phyloP scores from a whole-genome alignment of 2,888 invertebrate species.

The Amphipyra berbera region DNA sequence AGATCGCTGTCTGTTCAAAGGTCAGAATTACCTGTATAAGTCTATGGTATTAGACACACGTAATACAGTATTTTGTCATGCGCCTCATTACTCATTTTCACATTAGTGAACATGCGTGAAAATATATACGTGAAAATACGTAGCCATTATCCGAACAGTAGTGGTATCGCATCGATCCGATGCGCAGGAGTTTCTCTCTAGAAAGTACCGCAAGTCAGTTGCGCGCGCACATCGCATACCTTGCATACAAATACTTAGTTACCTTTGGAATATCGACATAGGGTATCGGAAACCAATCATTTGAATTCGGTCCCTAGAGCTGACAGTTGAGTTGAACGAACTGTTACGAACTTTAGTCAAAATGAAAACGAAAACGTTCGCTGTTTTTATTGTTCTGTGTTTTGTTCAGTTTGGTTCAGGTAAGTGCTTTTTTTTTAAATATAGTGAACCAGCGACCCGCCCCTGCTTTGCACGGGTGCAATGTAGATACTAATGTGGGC shows the following conservation, averaged over 20 bases:
- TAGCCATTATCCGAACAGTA: conserved; percentile 62
- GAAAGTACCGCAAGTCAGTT: conserved; percentile 88
- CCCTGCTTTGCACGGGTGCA: no score
- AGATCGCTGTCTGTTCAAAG: conserved; percentile 35
- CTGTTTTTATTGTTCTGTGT: conserved; percentile 67
- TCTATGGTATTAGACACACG: conserved; percentile 41
- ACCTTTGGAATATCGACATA: conserved; percentile 79
- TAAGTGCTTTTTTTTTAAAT: conserved; percentile 57
- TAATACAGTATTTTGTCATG: conserved; percentile 40
- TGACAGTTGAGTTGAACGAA: conserved; percentile 69
- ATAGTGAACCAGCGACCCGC: no score
- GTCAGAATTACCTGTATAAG: conserved; percentile 37
- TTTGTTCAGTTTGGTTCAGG: conserved; percentile 66
- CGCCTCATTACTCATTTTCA: conserved; percentile 43
- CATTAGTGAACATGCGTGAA: conserved; percentile 60
- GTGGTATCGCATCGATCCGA: conserved; percentile 71
- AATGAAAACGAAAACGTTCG: conserved; percentile 76
- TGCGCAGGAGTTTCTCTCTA: conserved; percentile 88
- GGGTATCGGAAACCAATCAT: conserved; percentile 77
- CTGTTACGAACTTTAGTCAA: conserved; percentile 61
- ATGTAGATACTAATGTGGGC: no score
- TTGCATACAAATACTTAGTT: conserved; percentile 86
- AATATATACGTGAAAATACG: conserved; percentile 63
- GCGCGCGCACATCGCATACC: conserved; percentile 79
- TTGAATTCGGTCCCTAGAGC: conserved; percentile 85